Evolutionary conservation across 2,888 invertebrate genomes (phyloP), one percentile per base, ranked within the genome.

Genomic region (Patella caerulea): DNA sequence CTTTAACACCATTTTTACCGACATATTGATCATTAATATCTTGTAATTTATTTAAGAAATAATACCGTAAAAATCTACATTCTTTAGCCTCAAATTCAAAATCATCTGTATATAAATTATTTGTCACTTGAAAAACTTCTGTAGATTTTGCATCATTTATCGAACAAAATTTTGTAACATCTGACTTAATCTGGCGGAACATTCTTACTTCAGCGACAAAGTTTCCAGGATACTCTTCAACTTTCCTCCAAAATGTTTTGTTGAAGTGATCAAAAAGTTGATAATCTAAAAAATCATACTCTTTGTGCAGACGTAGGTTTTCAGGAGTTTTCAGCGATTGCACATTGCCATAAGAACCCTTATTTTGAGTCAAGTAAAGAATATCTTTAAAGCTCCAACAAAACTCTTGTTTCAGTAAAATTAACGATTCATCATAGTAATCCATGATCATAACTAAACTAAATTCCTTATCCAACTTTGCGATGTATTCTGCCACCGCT

Each of bases 361-460:
- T 78, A 78, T 88, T 89, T n/a, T 83, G 81, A n/a, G 79, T 83
- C 65, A 84, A 80, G 79, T 87, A 89, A 1, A 91, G 55, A 19
- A 91, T 89, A 78, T 92, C 91, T 73, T 88, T 86, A 1, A 87
- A 84, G 7, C 78, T 82, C 92, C 92, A 92, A 79, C 91, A 90
- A 87, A 91, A 87, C 17, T 84, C 71, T 24, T 90, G 82, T 74
- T 86, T 87, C 53, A 91, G 83, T 29, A 92, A 80, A 56, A 91
- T 83, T 70, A 92, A 75, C 0, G 91, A 92, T 77, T 91, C 91
- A 19, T 86, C 81, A 73, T 91, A 89, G 75, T 90, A 86, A 72
- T 92, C 92, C n/a, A 87, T 84, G 2, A 91, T 85, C 87, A 91
- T 86, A 4, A 91, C 86, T 11, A 91, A 79, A 19, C 82, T 73